A percentile compares a stretch with the other conserved stretches of the same genome.
These are phyloP conservation scores for Nebria ingens DNA, from an alignment of 1,140 invertebrate species.

Conservation along the genomic window DNA sequence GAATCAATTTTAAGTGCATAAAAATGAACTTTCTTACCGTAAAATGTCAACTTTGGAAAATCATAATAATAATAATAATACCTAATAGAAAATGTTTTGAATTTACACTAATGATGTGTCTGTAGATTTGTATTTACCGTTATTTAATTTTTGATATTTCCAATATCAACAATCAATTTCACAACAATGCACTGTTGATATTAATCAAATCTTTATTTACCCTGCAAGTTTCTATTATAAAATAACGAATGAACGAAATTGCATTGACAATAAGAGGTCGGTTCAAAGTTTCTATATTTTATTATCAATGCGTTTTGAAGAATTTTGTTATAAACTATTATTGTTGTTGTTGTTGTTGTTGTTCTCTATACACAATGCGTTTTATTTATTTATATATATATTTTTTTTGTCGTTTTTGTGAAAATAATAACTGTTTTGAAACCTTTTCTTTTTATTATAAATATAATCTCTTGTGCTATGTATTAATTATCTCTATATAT, in stretches of 20 bases:
- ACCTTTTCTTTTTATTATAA: neutral
- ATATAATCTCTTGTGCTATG: neutral
- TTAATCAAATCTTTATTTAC: slow-evolving; percentile 27
- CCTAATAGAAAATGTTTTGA: neutral
- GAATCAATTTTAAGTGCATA: neutral
- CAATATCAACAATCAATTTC: neutral
- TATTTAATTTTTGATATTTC: slow-evolving; percentile 2
- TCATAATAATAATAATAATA: no score
- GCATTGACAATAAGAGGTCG: neutral
- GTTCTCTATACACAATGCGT: neutral
- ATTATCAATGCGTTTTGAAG: neutral
- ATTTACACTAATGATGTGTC: slow-evolving; percentile 30
- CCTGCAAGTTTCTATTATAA: slow-evolving; percentile 21
- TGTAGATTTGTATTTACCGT: slow-evolving; percentile 25
- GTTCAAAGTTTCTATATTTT: no score
- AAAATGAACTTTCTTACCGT: no score
- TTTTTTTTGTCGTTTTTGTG: no score
- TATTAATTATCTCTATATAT: no score
- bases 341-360: neutral
- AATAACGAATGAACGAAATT: neutral
- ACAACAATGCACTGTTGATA: slow-evolving; percentile 22
- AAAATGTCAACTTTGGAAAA: neutral
- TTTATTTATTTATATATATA: no score
- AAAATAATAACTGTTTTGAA: neutral
- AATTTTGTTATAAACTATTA: neutral